Evolutionary conservation across 35 echinoderm and acorn worm species (phyloP).

Genomic region (Holothuria glaberrima): DNA sequence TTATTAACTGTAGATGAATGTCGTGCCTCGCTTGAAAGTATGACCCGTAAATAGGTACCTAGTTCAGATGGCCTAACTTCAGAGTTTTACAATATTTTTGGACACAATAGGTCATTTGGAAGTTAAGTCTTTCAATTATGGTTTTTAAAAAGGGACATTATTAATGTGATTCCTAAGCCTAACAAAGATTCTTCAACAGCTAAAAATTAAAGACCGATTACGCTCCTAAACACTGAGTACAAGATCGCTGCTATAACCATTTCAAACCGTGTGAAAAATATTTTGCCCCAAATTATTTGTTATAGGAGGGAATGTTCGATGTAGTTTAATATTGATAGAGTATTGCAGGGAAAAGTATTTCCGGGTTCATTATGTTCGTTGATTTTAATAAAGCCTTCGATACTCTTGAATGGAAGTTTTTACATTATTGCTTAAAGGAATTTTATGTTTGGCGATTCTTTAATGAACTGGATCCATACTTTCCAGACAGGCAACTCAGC

Average conservation of each 20-base stretch:
- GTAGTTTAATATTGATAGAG: slow-evolving; percentile 10
- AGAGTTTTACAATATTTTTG: not conserved
- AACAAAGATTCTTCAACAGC: not conserved
- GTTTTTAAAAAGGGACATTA: not conserved
- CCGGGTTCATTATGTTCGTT: too few species aligned
- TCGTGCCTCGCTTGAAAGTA: not conserved
- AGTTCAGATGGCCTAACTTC: not conserved
- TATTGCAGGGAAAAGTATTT: slow-evolving; percentile 2
- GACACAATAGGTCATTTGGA: not conserved
- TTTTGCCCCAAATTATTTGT: not conserved
- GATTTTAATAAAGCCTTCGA: too few species aligned
- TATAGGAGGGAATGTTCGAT: not conserved
- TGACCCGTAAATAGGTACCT: not conserved
- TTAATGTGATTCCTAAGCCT: slow-evolving; percentile 7
- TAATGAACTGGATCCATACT: not conserved
- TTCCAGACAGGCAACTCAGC: not conserved
- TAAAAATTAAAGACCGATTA: slow-evolving; percentile 1
- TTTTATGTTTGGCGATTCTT: not conserved
- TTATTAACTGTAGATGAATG: slow-evolving; percentile 15
- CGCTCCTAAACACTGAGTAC: slow-evolving; percentile 22
- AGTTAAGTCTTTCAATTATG: not conserved
- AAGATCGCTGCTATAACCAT: slow-evolving; percentile 40
- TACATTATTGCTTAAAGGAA: too few species aligned
- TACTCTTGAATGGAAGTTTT: too few species aligned
- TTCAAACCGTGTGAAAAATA: not conserved